Conservation (phyloP, 2,113 vertebrate species). For the Chloebia gouldiae region DNA sequence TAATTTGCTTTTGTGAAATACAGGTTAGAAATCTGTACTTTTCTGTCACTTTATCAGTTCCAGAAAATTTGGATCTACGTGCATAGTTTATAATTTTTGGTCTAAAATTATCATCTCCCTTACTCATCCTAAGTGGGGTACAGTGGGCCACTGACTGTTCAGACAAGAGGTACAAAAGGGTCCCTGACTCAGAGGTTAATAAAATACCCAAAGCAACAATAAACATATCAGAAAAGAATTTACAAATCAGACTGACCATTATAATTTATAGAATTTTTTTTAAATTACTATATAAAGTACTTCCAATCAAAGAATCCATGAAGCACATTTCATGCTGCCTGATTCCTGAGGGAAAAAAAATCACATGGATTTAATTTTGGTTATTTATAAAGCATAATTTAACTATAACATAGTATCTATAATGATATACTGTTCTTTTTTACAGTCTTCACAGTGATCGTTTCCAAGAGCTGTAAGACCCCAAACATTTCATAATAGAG, state of each 20-base stretch:
- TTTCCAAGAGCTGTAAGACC: neutral
- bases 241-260: neutral
- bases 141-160: neutral
- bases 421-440: neutral
- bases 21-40: neutral
- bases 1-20: neutral
- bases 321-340: neutral
- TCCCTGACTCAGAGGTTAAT: neutral
- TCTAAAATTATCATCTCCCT: neutral
- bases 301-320: neutral
- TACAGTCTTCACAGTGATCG: neutral
- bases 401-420: neutral
- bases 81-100: fast-evolving
- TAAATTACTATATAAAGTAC: neutral
- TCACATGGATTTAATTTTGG: neutral
- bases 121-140: fast-evolving
- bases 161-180: neutral
- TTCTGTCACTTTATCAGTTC: neutral
- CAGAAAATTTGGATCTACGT: neutral
- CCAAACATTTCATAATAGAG: neutral
- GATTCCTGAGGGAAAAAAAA: neutral
- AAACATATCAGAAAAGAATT: neutral
- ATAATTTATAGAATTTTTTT: neutral
- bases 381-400: neutral
- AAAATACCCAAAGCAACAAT: neutral